Conservation (phyloP, 1,140 invertebrate species). For the Steinernema khuongi region DNA sequence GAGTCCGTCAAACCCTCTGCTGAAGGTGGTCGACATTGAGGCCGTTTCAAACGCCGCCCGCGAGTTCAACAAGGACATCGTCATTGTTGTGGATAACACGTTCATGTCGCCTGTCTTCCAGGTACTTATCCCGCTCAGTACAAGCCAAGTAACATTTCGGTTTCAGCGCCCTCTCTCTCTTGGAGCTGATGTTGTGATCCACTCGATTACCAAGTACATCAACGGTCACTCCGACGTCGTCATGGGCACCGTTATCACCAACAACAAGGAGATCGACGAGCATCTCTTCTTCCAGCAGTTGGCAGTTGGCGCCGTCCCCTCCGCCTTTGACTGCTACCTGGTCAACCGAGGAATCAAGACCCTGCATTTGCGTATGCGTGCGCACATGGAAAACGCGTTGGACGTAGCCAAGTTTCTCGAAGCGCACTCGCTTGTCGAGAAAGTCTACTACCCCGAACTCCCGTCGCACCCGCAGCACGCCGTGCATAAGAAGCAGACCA, state of each 20-base stretch:
- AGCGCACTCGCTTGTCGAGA: slow-evolving; percentile 70
- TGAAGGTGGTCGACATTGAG: slow-evolving; percentile 84
- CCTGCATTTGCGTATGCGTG: slow-evolving; percentile 81
- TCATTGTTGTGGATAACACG: slow-evolving; percentile 91
- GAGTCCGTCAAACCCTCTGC: slow-evolving; percentile 90
- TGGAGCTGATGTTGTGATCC: slow-evolving; percentile 83
- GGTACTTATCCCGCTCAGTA: slow-evolving; percentile 57
- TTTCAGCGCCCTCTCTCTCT: slow-evolving; percentile 74
- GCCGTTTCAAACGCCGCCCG: slow-evolving; percentile 69
- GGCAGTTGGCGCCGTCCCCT: slow-evolving; percentile 77
- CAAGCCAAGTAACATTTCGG: slow-evolving; percentile 28
- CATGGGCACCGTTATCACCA: slow-evolving; percentile 75
- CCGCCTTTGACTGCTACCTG: slow-evolving; percentile 89
- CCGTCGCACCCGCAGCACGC: slow-evolving; percentile 83
- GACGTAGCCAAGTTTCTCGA: slow-evolving; percentile 76
- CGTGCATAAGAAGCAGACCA: slow-evolving; percentile 74
- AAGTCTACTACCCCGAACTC: slow-evolving; percentile 80
- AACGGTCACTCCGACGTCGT: slow-evolving; percentile 96
- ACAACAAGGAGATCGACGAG: slow-evolving; percentile 69
- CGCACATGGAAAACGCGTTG: slow-evolving; percentile 75
- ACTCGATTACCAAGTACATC: slow-evolving; percentile 96
- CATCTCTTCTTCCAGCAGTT: slow-evolving; percentile 81
- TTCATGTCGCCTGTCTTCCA: slow-evolving; percentile 93
- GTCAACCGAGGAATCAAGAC: slow-evolving; percentile 92
- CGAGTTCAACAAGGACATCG: slow-evolving; percentile 65